Evolutionary conservation across 2,888 invertebrate species (phyloP).

Genomic region (Eupelmus urozonus): DNA sequence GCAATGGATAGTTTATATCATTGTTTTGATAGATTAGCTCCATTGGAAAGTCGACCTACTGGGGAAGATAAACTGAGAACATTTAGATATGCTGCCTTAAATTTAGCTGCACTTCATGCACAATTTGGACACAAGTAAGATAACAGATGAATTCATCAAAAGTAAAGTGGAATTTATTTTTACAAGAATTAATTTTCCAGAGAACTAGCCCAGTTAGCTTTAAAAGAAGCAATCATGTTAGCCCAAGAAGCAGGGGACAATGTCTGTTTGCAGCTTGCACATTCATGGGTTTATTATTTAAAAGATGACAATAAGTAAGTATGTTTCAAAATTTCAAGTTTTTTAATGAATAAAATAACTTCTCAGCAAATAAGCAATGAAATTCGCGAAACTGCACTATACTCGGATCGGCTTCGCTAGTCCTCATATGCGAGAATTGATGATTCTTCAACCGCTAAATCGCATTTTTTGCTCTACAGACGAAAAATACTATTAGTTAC

Average conservation of each 20-base stretch:
- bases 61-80: constrained; percentile 81
- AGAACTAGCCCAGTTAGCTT: constrained; percentile 83
- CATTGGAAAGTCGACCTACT: constrained; percentile 77
- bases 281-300: constrained; percentile 88
- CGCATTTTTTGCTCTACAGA: too few species aligned
- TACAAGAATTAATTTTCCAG: constrained; percentile 41
- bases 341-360: too few species aligned
- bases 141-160: constrained; percentile 56
- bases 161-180: constrained; percentile 26
- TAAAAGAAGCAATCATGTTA: constrained; percentile 92
- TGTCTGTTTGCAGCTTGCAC: constrained; percentile 90
- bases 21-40: constrained; percentile 85
- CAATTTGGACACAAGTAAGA: constrained; percentile 89
- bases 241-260: constrained; percentile 93
- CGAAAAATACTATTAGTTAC: too few species aligned
- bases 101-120: constrained; percentile 91
- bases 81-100: constrained; percentile 93
- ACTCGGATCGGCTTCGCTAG: too few species aligned
- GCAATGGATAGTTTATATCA: constrained; percentile 89
- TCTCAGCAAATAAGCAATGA: too few species aligned
- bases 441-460: too few species aligned
- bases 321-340: too few species aligned
- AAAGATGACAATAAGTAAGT: constrained; percentile 77
- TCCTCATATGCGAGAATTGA: too few species aligned
- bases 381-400: too few species aligned